Evolutionary conservation across 1,140 invertebrate species (phyloP), one percentile per base, ranked within the genome.

Genomic region (Apolygus lucorum): DNA sequence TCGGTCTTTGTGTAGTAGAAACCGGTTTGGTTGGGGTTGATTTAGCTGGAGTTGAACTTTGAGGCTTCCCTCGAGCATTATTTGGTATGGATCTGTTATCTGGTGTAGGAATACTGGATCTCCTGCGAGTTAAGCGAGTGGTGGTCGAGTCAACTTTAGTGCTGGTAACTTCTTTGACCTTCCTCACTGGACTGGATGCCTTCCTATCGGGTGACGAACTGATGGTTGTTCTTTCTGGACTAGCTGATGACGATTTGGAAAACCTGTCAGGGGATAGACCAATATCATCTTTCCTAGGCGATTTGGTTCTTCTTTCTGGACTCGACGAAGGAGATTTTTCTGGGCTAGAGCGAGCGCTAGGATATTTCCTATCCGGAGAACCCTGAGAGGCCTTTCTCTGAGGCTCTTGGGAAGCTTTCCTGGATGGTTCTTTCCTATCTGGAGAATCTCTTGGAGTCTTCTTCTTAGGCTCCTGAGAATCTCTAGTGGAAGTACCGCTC

Each of bases 271-370:
- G 63, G 17, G 14, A 25, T 34, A 25, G 26, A 11, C n/a, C 59
- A 2, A 65, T 28, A 28, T 65, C 17, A 8, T 65, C 27, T 8
- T 65, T 65, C 24, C 17, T 34, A 14, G 59, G 63, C 22, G 63
- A 65, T 25, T 59, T 59, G 52, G 65, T 8, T 49, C 27, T 28
- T 21, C 67, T 69, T 62, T 74, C 73, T 13, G 73, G 73, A 62
- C 72, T 73, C 22, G 73, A 72, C 28, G 63, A 72, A 2, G 74
- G 74, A 34, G 73, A 74, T 63, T 14, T 62, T 27, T 77, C 76
- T 14, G 34, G 17, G 34, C 17, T 17, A 49, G 34, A 49, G 17
- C 17, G 34, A 8, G 34, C 8, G 8, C 17, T 49, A 11, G 8
- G 34, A 11, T 8, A 11, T 49, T 49, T 49, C 34, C 17, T 49